Evolutionary conservation across 64 coral and sea anemone genomes (phyloP), one percentile per base, ranked within the genome.

Genomic region (Montipora foliosa): DNA sequence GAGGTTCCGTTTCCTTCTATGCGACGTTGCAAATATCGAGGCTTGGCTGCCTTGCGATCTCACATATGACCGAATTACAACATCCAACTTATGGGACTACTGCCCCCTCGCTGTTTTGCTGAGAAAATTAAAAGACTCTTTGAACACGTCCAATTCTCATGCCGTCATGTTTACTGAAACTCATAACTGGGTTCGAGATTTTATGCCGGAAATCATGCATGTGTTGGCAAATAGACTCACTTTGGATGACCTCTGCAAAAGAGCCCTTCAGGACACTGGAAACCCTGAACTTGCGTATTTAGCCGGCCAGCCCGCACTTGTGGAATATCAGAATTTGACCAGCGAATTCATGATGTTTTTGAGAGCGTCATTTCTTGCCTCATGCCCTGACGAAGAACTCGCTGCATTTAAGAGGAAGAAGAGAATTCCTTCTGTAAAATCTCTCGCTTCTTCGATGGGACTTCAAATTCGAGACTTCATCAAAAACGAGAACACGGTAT

Each of bases 31-130:
- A 3, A 84, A 93, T 3, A 19, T 93, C 58, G 67, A 83, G 46
- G 8, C 55, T 5, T 86, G 62, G 3, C 47, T 80, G 9, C 82
- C 71, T 37, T 46, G 19, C 7, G 81, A 14, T 44, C 14, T 87
- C 16, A 87, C 8, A 53, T 93, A 76, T 67, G 82, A 93, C 61
- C 52, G 82, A 7, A 87, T 93, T 13, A 68, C 16, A 2, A 93
- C 67, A 47, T 93, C 91, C 5, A 93, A 87, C 53, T 68, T 87
- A 25, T 87, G 91, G 91, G 91, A 93, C 49, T 93, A 67, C 24
- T 79, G 46, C 51, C 74, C 57, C 0, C 59, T 93, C 5, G n/a
- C 74, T 22, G 52, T 0, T 4, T 16, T 87, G 47, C 9, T 93
- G 5, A 67, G 17, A 5, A 51, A 49, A 46, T 25, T 53, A n/a